phyloP scores from a whole-genome alignment of 1,140 invertebrate species.

The Nephila pilipes region DNA sequence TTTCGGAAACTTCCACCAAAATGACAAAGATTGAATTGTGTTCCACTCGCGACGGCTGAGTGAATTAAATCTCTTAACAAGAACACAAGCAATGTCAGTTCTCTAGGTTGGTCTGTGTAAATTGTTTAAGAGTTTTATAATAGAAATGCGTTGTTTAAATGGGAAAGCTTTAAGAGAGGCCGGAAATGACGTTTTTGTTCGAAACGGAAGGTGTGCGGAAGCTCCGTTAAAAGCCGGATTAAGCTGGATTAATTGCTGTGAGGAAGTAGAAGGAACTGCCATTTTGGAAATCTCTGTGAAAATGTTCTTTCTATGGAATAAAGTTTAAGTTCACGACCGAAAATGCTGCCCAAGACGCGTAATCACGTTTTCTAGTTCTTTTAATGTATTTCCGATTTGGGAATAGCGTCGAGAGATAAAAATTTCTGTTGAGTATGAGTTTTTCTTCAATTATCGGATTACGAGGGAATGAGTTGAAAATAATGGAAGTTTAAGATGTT shows the following conservation, averaged over 20 bases:
- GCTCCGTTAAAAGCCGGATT: slow-evolving; percentile 68
- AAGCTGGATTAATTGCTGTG: slow-evolving; percentile 61
- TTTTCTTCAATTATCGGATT: slow-evolving; percentile 42
- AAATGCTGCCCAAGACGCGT: neutral
- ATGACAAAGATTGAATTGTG: neutral
- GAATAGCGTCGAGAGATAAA: neutral
- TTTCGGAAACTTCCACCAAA: neutral
- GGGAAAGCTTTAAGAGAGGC: slow-evolving; percentile 10
- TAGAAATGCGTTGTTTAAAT: neutral
- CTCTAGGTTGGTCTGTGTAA: slow-evolving; percentile 27
- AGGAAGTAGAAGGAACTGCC: slow-evolving; percentile 23
- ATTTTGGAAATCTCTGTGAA: slow-evolving; percentile 1
- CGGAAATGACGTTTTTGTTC: slow-evolving; percentile 70
- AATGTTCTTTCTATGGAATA: neutral
- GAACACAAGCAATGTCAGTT: neutral
- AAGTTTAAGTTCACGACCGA: neutral
- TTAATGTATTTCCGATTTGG: slow-evolving; percentile 38
- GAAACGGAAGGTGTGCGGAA: slow-evolving; percentile 45
- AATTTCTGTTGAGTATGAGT: neutral
- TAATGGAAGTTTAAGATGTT: too few relatives aligned
- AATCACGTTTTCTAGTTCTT: neutral
- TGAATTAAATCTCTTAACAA: slow-evolving; percentile 39
- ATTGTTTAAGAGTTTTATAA: slow-evolving; percentile 60
- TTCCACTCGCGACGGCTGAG: slow-evolving; percentile 23
- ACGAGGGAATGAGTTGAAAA: neutral